phyloP scores from a whole-genome alignment of 2,113 vertebrate species.

The Hippopotamus amphibius region DNA sequence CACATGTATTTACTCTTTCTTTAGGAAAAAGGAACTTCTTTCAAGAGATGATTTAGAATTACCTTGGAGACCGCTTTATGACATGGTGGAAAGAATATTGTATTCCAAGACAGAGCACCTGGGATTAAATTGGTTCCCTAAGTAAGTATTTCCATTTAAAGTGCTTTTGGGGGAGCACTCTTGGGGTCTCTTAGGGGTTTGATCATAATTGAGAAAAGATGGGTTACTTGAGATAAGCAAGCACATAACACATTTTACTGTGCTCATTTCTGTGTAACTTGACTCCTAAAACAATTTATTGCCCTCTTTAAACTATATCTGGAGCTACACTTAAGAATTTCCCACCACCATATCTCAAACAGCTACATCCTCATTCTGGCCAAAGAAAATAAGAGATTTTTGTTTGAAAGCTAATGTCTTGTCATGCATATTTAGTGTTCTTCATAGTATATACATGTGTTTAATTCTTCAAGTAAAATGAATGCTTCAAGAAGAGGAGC shows the following conservation, averaged over 20 bases:
- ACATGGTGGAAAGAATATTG: conserved; percentile 96
- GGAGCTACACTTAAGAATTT: conserved; percentile 41
- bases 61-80: conserved; percentile 96
- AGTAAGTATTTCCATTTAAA: conserved; percentile 89
- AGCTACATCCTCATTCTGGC: background rate
- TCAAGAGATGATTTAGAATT: conserved; percentile 97
- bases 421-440: background rate
- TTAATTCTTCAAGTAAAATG: conserved; percentile 54
- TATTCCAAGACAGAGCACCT: conserved; percentile 99
- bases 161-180: conserved; percentile 39
- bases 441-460: background rate
- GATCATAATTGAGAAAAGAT: conserved; percentile 40
- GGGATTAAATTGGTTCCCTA: conserved; percentile 99
- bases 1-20: background rate
- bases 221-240: conserved; percentile 47
- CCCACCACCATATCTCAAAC: background rate
- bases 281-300: conserved; percentile 22
- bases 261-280: conserved; percentile 3
- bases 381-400: background rate
- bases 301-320: conserved; percentile 14
- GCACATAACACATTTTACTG: conserved; percentile 34
- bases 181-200: background rate
- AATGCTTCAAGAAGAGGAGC: background rate
- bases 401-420: conserved; percentile 13
- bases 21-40: conserved; percentile 97